These are phyloP conservation scores for Petroica traversi DNA, from an alignment of 2,113 vertebrate genomes.

Conservation along the genomic window DNA sequence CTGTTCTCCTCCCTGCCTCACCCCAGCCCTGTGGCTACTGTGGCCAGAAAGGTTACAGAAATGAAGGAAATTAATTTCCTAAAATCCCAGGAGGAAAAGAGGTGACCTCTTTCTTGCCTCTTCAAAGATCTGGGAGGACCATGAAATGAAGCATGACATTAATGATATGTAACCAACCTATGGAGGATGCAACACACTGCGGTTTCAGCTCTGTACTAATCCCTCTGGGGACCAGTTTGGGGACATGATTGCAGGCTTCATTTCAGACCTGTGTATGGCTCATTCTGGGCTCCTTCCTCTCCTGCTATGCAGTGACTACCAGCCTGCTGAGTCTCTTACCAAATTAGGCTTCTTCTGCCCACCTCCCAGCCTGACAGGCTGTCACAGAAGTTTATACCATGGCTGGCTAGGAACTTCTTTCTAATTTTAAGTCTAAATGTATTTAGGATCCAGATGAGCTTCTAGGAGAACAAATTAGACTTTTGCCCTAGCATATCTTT, in stretches of 20 bases:
- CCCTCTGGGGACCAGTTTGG: neutral
- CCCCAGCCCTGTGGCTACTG: neutral
- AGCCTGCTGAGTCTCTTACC: slow-evolving; percentile 12
- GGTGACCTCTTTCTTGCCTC: neutral
- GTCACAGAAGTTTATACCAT: neutral
- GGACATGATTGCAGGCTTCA: neutral
- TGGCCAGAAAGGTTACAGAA: neutral
- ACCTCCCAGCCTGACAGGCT: slow-evolving; percentile 40
- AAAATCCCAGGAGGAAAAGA: neutral
- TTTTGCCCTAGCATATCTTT: neutral
- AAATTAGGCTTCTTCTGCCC: slow-evolving; percentile 41
- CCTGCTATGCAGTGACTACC: slow-evolving; percentile 8
- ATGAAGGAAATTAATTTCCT: neutral
- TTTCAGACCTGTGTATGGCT: neutral
- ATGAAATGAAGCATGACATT: neutral
- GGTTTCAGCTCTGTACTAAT: neutral
- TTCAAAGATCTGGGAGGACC: neutral
- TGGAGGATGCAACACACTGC: neutral
- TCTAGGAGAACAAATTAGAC: neutral
- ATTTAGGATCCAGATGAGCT: slow-evolving; percentile 20
- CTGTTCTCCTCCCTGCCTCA: neutral
- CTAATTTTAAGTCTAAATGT: slow-evolving; percentile 39
- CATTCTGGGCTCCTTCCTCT: neutral
- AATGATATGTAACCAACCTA: neutral
- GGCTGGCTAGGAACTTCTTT: slow-evolving; percentile 32